phyloP scores from a whole-genome alignment of 2,113 vertebrate species.

The Heterotis niloticus region DNA sequence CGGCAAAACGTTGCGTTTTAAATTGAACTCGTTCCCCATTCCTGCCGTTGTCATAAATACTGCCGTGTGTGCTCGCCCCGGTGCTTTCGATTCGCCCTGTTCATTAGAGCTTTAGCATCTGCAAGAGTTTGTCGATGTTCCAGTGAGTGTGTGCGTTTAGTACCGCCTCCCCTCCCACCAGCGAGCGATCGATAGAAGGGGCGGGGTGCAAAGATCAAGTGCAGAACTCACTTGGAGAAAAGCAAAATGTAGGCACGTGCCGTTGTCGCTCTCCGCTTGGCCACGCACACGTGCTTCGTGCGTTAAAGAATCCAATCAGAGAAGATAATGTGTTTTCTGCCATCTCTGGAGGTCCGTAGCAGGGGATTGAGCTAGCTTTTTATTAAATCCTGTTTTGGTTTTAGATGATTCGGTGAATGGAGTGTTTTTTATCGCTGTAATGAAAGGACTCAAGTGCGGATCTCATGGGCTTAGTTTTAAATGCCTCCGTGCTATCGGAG shows the following conservation, averaged over 20 bases:
- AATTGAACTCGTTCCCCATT: too few relatives aligned
- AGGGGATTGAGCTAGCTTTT: background rate
- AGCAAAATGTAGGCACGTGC: background rate
- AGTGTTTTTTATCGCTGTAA: background rate
- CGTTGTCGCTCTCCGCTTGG: background rate
- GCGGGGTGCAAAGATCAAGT: background rate
- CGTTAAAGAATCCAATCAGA: background rate
- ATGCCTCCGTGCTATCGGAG: background rate
- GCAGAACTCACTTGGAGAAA: background rate
- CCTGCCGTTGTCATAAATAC: background rate
- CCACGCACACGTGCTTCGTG: background rate
- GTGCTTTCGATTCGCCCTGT: slow-evolving; percentile 20
- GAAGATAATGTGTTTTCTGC: background rate
- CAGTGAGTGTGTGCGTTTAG: background rate
- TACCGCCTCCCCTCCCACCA: background rate
- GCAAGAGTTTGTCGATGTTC: slow-evolving; percentile 21
- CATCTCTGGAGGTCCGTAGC: background rate
- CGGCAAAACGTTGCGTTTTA: too few relatives aligned
- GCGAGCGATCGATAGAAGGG: background rate
- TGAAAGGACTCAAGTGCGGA: too few relatives aligned
- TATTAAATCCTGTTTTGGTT: background rate
- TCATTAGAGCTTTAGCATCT: slow-evolving; percentile 19
- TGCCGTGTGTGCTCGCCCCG: background rate
- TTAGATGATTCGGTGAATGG: background rate
- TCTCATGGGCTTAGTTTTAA: background rate